A percentile compares a stretch with the other conserved stretches of the same genome.
Evolutionary conservation across 2,888 invertebrate genomes (phyloP).

Genomic region (Synergus japonicus): DNA sequence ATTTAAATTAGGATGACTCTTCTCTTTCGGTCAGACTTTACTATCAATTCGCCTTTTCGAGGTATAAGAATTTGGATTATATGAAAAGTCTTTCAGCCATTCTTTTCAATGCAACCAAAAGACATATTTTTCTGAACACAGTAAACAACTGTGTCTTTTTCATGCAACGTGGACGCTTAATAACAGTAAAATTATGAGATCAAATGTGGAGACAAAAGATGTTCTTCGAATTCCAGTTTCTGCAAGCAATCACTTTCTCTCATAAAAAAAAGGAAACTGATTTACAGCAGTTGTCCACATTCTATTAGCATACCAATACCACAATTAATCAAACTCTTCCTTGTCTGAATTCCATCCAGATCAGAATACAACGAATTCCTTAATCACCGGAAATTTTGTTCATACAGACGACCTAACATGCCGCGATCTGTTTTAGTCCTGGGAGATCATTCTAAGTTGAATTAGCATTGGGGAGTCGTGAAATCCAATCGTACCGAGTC

Average conservation of each 20-base stretch:
- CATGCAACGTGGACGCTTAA: background rate
- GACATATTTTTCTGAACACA: no score
- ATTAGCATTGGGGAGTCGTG: slow-evolving; percentile 40
- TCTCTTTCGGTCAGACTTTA: no score
- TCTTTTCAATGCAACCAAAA: no score
- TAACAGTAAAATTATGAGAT: background rate
- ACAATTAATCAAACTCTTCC: background rate
- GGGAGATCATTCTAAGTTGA: background rate
- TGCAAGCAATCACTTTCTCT: background rate
- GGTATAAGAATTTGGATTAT: no score
- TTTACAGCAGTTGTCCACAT: background rate
- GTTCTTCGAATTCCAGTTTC: background rate
- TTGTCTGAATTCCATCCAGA: background rate
- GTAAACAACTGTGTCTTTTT: background rate
- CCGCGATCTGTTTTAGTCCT: background rate
- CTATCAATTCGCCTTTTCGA: no score
- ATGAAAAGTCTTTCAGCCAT: no score
- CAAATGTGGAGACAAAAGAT: background rate
- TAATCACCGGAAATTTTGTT: background rate
- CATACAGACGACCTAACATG: slow-evolving; percentile 8
- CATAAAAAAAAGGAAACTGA: background rate
- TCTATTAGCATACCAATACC: background rate
- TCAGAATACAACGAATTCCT: background rate
- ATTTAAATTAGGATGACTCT: no score
- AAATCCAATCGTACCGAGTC: slow-evolving; percentile 49